These are phyloP conservation scores for Mus minutoides DNA, from an alignment of 2,797 vertebrate genomes.

Conservation along the genomic window DNA sequence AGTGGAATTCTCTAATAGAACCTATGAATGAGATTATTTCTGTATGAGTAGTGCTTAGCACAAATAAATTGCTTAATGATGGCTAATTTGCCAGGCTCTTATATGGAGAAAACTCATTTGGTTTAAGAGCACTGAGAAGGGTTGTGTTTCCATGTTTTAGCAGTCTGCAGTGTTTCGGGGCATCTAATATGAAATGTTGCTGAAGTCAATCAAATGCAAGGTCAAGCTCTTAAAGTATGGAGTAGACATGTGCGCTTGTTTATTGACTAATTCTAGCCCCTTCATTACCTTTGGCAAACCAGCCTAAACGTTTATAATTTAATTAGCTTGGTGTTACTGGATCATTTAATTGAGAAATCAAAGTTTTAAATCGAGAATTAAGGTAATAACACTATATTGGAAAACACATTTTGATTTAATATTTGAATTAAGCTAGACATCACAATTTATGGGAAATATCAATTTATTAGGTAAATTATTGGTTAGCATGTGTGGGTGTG, in stretches of 20 bases:
- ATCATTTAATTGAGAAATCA: conserved; percentile 37
- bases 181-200: background rate
- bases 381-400: background rate
- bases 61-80: conserved; percentile 40
- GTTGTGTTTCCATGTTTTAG: background rate
- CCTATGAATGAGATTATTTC: conserved; percentile 14
- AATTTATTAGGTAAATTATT: conserved; percentile 21
- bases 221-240: background rate
- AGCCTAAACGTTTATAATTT: conserved; percentile 11
- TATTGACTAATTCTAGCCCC: conserved; percentile 26
- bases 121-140: background rate
- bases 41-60: conserved; percentile 23
- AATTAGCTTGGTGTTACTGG: conserved; percentile 2
- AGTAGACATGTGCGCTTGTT: background rate
- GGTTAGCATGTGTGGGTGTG: background rate
- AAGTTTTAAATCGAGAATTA: conserved; percentile 3
- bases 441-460: background rate
- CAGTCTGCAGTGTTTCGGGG: background rate
- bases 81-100: conserved; percentile 8
- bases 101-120: background rate
- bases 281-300: background rate
- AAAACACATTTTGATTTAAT: conserved; percentile 29
- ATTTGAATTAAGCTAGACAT: conserved; percentile 32
- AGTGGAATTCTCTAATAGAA: background rate
- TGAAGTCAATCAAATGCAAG: conserved; percentile 8